Conservation (phyloP, 2,113 vertebrate genomes). For the Camarhynchus parvulus region DNA sequence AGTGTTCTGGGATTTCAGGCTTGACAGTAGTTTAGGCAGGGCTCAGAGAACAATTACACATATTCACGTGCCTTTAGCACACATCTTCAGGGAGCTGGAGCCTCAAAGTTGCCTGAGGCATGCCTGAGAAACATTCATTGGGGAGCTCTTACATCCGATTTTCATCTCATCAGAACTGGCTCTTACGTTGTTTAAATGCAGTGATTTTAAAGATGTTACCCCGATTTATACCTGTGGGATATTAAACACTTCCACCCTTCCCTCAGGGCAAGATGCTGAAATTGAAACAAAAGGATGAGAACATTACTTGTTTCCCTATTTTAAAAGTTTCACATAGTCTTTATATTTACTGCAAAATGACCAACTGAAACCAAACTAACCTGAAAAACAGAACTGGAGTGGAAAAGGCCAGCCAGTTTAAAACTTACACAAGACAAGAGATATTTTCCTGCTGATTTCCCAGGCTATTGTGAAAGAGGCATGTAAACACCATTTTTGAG, state of each 20-base stretch:
- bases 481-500: not conserved
- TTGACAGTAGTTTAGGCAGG: slow-evolving; percentile 10
- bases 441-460: not conserved
- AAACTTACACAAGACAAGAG: not conserved
- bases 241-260: not conserved
- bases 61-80: slow-evolving; percentile 40
- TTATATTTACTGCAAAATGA: not conserved
- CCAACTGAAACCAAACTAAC: not conserved
- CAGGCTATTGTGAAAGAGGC: not conserved
- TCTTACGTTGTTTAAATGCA: slow-evolving; percentile 25
- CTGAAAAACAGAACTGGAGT: not conserved
- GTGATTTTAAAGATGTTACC: not conserved
- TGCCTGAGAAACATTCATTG: not conserved
- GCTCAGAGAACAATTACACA: slow-evolving; percentile 10
- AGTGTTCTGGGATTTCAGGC: slow-evolving; percentile 21
- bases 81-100: slow-evolving; percentile 1
- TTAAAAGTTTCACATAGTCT: not conserved
- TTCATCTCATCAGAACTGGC: not conserved
- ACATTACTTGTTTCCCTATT: not conserved
- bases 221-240: not conserved
- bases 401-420: not conserved
- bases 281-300: not conserved
- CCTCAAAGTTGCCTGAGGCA: slow-evolving; percentile 32
- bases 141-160: not conserved
- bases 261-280: not conserved